Percentiles rank a stretch among this genome's conserved stretches.
Evolutionary conservation across 2,888 invertebrate species (phyloP).

Genomic region (Latheticus oryzae): DNA sequence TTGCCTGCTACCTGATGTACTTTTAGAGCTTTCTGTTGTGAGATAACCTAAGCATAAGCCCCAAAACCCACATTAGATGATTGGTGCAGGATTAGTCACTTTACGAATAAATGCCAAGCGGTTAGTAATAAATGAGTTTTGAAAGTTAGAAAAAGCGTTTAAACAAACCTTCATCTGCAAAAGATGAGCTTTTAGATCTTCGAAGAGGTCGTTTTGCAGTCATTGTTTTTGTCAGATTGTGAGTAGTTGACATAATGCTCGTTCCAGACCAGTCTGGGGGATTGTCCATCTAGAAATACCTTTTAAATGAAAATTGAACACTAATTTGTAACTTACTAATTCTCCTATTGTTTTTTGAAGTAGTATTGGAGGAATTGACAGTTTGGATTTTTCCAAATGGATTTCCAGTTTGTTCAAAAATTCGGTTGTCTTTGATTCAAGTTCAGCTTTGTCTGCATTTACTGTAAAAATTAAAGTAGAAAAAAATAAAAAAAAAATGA

Average conservation of each 20-base stretch:
- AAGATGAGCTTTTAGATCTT: constrained; percentile 38
- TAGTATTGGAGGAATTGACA: constrained; percentile 19
- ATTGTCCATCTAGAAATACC: constrained; percentile 11
- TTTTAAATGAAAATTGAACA: constrained; percentile 2
- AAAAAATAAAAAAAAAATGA: too few relatives aligned
- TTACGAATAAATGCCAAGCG: too few relatives aligned
- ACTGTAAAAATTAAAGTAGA: too few relatives aligned
- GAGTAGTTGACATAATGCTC: constrained; percentile 13
- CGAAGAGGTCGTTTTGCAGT: constrained; percentile 20
- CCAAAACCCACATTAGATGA: constrained; percentile 34
- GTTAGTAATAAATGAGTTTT: constrained; percentile 13
- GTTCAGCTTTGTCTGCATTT: constrained; percentile 5
- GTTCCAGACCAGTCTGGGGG: constrained; percentile 6
- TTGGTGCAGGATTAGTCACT: constrained; percentile 19
- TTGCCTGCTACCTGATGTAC: constrained; percentile 45
- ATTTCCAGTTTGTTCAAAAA: constrained; percentile 1
- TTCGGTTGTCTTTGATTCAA: background rate
- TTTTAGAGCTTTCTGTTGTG: constrained; percentile 56
- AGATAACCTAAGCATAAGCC: constrained; percentile 56
- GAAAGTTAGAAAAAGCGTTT: constrained; percentile 8
- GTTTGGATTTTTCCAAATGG: constrained; percentile 6
- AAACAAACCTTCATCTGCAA: constrained; percentile 41
- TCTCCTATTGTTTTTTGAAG: constrained; percentile 43
- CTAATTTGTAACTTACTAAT: constrained; percentile 42
- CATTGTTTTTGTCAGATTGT: constrained; percentile 33